Evolutionary conservation across 1,140 invertebrate genomes (phyloP).

Genomic region (Reticulitermes speratus): DNA sequence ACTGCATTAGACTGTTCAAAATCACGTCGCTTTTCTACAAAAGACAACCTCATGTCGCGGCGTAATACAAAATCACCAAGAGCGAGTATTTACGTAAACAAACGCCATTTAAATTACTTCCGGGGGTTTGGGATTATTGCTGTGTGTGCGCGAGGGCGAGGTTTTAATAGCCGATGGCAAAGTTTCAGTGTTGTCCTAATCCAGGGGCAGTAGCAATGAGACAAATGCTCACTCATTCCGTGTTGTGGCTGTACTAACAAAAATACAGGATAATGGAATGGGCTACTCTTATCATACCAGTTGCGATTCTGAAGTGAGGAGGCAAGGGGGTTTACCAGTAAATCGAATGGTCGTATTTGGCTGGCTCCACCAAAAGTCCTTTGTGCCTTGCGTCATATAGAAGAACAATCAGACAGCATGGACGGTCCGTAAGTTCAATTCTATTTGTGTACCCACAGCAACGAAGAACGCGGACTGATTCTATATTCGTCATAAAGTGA

Average conservation of each 20-base stretch:
- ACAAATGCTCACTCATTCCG: background rate
- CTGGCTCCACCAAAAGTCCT: background rate
- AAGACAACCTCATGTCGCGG: background rate
- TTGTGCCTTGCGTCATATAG: too few species aligned
- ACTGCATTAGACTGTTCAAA: background rate
- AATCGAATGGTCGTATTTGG: background rate
- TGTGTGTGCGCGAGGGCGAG: background rate
- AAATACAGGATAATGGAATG: too few species aligned
- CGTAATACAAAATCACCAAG: background rate
- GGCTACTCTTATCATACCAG: too few species aligned
- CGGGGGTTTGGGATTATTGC: background rate
- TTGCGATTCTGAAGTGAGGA: too few species aligned
- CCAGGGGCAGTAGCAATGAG: background rate
- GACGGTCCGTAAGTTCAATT: too few species aligned
- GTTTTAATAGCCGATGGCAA: background rate
- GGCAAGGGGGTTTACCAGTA: background rate
- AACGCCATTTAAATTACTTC: conserved; percentile 16
- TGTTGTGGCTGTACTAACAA: background rate
- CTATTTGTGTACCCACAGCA: too few species aligned
- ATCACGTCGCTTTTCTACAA: background rate
- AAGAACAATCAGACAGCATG: too few species aligned
- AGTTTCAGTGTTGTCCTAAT: background rate
- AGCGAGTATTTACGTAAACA: conserved; percentile 6
- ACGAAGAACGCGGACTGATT: too few species aligned
- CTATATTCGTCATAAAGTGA: too few species aligned